Base-by-base conservation (phyloP, 2,888 invertebrate genomes). In the Mycalesis mineus region DNA sequence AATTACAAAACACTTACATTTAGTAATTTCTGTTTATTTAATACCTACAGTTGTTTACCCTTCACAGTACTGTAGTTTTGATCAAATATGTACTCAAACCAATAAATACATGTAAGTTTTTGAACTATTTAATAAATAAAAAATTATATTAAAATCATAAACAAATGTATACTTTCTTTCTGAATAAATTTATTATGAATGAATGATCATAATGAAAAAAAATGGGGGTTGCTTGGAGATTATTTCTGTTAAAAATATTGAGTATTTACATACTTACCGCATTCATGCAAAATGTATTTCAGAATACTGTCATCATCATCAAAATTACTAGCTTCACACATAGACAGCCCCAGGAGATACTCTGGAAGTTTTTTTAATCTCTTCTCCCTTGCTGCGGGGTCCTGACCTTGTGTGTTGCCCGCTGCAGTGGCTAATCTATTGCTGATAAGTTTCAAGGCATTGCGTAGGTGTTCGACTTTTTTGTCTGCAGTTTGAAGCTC, bases 311-410 rank as follows among this genome's bases (percentile, higher is more conserved):
- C 88, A 79, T 93, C 91, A 79, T 92, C 85, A 84, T 93, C 88
- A 90, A 82, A 78, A 73, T 91, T 93, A 73, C 89, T 92, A 64
- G 89, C 91, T 72, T 94, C 96, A 74, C 91, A 91, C 93, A 95
- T 94, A 60, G 93, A 94, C 64, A 94, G 90, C 1, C 94, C 96
- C 56, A 98, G 90, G 63, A 93, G 89, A 77, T 94, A 95, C 78
- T 98, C 97, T 5, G 96, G 94, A 66, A 95, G 93, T 91, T 98
- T 98, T 91, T 96, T 97, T 91, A 92, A 86, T 68, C 92, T 91
- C 80, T 95, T 95, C 66, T 96, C 96, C 70, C 93, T 91, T 49
- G 93, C 92, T 39, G 92, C 92, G 11, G 91, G 89, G 70, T 94
- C 94, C 67, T 92, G 91, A 1, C 88, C 88, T 65, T 85, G 86